phyloP scores from a whole-genome alignment of 2,797 vertebrate species.

The Darevskia mixta region DNA sequence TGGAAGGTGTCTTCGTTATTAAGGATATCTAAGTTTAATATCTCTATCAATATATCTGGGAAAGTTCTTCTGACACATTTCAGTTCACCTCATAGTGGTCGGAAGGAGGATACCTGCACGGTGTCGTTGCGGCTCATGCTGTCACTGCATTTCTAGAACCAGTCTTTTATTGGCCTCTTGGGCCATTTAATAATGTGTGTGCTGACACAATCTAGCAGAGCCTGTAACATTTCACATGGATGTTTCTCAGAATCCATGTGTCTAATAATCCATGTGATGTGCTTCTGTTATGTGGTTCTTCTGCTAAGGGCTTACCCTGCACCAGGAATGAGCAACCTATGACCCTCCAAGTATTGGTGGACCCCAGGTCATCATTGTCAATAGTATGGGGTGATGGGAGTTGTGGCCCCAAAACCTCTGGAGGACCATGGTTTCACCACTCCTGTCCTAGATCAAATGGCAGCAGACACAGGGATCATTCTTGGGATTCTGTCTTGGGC shows the following conservation, averaged over 20 bases:
- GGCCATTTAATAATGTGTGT: conserved; percentile 7
- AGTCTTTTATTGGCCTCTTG: conserved; percentile 5
- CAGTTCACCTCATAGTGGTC: neutral
- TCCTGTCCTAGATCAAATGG: too few species aligned
- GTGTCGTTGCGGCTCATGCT: neutral
- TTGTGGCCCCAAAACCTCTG: too few species aligned
- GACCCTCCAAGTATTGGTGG: too few species aligned
- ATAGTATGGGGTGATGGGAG: too few species aligned
- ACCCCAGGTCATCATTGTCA: neutral
- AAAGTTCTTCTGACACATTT: conserved; percentile 3
- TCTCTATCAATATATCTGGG: neutral
- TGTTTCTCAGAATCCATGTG: conserved; percentile 11
- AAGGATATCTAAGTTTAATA: conserved; percentile 35
- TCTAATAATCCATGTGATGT: conserved; percentile 18
- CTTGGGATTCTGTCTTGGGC: too few species aligned
- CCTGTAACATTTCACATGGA: conserved; percentile 4
- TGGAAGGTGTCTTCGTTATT: conserved; percentile 63
- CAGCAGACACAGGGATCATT: too few species aligned
- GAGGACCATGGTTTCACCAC: too few species aligned
- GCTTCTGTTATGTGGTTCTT: neutral
- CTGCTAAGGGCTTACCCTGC: neutral
- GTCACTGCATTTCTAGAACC: conserved; percentile 1
- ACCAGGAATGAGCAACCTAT: neutral
- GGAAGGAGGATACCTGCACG: neutral
- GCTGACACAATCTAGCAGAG: neutral